These are phyloP conservation scores for Poeciliopsis occidentalis DNA, from an alignment of 2,113 vertebrate species.

Conservation along the genomic window DNA sequence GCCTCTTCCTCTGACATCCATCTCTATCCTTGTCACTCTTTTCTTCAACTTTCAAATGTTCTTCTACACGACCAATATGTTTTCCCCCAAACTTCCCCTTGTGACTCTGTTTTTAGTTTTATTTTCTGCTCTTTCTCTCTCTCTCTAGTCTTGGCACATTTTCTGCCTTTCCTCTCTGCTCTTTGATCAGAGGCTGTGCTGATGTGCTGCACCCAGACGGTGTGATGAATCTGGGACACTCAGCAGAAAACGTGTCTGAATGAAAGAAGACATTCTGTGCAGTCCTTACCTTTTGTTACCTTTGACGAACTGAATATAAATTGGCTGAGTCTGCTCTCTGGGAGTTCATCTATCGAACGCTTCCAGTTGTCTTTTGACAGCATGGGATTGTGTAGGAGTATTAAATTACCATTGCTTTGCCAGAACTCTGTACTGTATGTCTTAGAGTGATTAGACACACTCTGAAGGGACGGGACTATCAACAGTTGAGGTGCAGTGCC, in stretches of 20 bases:
- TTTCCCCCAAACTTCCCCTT: slow-evolving; percentile 5
- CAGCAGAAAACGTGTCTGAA: slow-evolving; percentile 40
- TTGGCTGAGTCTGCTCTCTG: slow-evolving; percentile 6
- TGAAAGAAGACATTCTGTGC: slow-evolving; percentile 18
- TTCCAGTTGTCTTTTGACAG: slow-evolving; percentile 9
- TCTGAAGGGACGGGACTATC: too few relatives aligned
- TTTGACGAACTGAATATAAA: slow-evolving; percentile 12
- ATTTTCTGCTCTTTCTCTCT: neutral
- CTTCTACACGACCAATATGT: neutral
- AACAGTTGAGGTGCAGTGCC: too few relatives aligned
- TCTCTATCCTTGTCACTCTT: neutral
- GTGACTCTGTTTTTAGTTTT: slow-evolving; percentile 27
- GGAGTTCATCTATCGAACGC: slow-evolving; percentile 11
- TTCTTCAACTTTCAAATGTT: slow-evolving; percentile 1
- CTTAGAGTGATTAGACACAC: too few relatives aligned
- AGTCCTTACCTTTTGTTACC: slow-evolving; percentile 11
- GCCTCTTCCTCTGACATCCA: neutral
- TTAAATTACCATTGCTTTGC: neutral
- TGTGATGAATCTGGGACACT: slow-evolving; percentile 71
- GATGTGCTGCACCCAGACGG: slow-evolving; percentile 50
- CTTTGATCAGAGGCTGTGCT: slow-evolving; percentile 63
- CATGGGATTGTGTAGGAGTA: neutral
- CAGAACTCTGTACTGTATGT: too few relatives aligned
- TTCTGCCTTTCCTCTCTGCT: slow-evolving; percentile 18
- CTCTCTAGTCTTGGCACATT: slow-evolving; percentile 33